These are phyloP conservation scores for Timandra comae DNA, from an alignment of 2,888 invertebrate species.

Conservation along the genomic window DNA sequence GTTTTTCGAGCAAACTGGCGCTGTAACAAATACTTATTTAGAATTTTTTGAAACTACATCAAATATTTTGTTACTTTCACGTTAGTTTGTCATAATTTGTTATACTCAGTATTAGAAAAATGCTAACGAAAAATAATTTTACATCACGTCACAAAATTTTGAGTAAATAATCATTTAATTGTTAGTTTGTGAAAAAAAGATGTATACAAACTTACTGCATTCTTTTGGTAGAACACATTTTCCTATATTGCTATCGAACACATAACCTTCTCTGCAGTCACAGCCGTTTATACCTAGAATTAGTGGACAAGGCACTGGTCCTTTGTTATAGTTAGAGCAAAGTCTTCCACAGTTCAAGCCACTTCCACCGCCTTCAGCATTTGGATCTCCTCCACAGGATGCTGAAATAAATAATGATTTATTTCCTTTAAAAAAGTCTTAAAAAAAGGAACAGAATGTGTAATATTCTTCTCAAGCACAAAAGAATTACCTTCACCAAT, in stretches of 20 bases:
- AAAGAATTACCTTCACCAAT: too few relatives aligned
- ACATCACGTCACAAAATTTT: too few relatives aligned
- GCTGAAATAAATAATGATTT: constrained; percentile 8
- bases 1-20: constrained; percentile 21
- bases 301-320: constrained; percentile 7
- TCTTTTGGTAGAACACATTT: constrained; percentile 19
- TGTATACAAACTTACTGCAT: constrained; percentile 29
- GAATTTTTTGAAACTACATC: too few relatives aligned
- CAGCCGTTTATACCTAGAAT: constrained; percentile 15
- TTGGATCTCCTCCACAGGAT: constrained; percentile 18
- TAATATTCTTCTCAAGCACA: too few relatives aligned
- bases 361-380: constrained; percentile 16
- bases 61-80: too few relatives aligned
- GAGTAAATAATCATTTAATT: too few relatives aligned
- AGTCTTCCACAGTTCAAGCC: constrained; percentile 6
- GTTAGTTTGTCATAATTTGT: too few relatives aligned
- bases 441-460: too few relatives aligned
- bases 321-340: constrained; percentile 8
- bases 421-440: too few relatives aligned
- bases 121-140: too few relatives aligned
- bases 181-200: too few relatives aligned
- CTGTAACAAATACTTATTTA: constrained; percentile 17
- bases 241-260: constrained; percentile 9
- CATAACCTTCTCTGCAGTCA: constrained; percentile 14
- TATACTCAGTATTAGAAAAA: too few relatives aligned